These are phyloP conservation scores for Dufourea novaeangliae DNA, from an alignment of 1,140 invertebrate genomes.

Conservation along the genomic window DNA sequence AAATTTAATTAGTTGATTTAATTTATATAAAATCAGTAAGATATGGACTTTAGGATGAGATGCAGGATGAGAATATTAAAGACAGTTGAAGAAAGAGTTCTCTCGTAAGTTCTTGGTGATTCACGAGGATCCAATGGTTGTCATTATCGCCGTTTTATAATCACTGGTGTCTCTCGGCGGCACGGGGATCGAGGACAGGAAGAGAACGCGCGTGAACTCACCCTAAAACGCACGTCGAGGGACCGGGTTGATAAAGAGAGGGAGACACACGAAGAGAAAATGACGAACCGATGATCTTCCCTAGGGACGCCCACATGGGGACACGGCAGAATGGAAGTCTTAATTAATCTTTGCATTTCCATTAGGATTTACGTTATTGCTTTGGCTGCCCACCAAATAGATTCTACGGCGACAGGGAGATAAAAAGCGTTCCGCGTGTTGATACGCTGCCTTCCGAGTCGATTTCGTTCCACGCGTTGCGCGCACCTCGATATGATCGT, in stretches of 20 bases:
- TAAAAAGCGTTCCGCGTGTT: constrained; percentile 52
- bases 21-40: too few species aligned
- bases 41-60: too few species aligned
- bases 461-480: constrained; percentile 13
- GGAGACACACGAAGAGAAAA: constrained; percentile 57
- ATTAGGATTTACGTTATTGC: constrained; percentile 76
- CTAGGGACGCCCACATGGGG: constrained; percentile 67
- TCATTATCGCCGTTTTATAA: constrained; percentile 44
- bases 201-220: constrained; percentile 49
- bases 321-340: constrained; percentile 70
- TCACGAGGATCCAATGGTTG: constrained; percentile 18
- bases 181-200: constrained; percentile 26
- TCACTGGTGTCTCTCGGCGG: constrained; percentile 8
- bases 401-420: constrained; percentile 61
- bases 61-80: too few species aligned
- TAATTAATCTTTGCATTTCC: constrained; percentile 78
- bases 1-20: too few species aligned
- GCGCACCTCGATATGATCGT: constrained; percentile 13
- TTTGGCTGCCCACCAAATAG: constrained; percentile 60
- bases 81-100: too few species aligned
- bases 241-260: constrained; percentile 26
- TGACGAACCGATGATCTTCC: constrained; percentile 69
- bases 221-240: constrained; percentile 41
- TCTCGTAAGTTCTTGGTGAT: background rate
- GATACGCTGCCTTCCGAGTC: constrained; percentile 36